Percentiles rank a stretch among this genome's conserved stretches.
phyloP scores from a whole-genome alignment of 2,113 vertebrate species.

The Paracanthobrama guichenoti region DNA sequence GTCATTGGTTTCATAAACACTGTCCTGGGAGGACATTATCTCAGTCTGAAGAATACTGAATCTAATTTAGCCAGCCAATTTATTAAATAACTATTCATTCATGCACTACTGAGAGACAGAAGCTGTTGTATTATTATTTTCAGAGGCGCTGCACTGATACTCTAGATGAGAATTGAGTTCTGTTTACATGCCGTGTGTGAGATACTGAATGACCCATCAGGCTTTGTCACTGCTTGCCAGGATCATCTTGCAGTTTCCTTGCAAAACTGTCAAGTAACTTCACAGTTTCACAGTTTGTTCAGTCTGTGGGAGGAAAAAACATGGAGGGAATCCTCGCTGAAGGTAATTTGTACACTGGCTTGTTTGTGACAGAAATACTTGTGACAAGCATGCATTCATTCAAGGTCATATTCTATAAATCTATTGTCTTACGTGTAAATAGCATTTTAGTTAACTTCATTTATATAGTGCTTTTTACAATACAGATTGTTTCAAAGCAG shows the following conservation, averaged over 20 bases:
- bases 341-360: not conserved
- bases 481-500: no score
- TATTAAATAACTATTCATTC: not conserved
- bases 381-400: not conserved
- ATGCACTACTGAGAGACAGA: not conserved
- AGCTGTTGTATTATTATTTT: not conserved
- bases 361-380: not conserved
- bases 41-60: not conserved
- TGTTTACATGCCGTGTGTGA: not conserved
- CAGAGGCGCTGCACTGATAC: not conserved
- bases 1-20: slow-evolving; percentile 22
- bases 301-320: not conserved
- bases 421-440: not conserved
- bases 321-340: not conserved
- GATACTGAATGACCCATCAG: not conserved
- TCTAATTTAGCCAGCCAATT: slow-evolving; percentile 12
- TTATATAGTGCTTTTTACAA: no score
- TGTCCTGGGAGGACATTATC: slow-evolving; percentile 18
- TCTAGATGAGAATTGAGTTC: not conserved
- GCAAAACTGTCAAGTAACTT: slow-evolving; percentile 6
- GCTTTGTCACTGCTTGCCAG: not conserved
- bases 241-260: not conserved
- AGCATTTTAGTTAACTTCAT: not conserved
- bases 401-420: not conserved
- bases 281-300: slow-evolving; percentile 12